phyloP scores from a whole-genome alignment of 2,113 vertebrate species.

The Oncorhynchus nerka region DNA sequence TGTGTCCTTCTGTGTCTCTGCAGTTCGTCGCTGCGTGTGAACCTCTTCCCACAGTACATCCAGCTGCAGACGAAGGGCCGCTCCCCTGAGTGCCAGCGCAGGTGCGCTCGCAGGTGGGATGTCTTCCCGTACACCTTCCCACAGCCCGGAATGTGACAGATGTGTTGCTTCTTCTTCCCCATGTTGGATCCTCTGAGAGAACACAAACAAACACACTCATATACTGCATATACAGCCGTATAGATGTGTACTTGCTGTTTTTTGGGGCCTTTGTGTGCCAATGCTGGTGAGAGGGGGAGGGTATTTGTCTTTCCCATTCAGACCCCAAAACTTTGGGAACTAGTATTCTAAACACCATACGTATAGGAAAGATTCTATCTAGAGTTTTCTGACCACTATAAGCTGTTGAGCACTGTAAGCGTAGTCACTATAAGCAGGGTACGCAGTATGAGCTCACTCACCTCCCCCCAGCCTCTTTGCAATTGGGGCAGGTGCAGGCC shows the following conservation, averaged over 20 bases:
- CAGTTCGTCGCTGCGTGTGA: conserved; percentile 97
- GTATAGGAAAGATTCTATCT: no score
- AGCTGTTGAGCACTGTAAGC: neutral
- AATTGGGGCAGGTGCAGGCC: conserved; percentile 98
- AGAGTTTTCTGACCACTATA: no score
- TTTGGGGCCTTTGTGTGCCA: no score
- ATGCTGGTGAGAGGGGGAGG: no score
- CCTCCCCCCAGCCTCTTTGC: conserved; percentile 97
- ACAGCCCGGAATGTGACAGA: conserved; percentile 97
- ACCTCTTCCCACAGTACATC: conserved; percentile 99
- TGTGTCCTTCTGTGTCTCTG: conserved; percentile 98
- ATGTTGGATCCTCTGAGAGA: conserved; percentile 86
- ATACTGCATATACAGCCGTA: neutral
- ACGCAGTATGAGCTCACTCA: conserved; percentile 58
- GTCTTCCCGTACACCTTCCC: conserved; percentile 99
- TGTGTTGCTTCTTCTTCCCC: conserved; percentile 98
- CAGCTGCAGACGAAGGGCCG: conserved; percentile 97
- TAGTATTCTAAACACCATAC: no score
- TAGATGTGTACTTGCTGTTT: neutral
- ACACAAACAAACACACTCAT: conserved; percentile 21
- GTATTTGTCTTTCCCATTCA: no score
- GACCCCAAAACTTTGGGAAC: no score
- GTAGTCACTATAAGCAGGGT: no score
- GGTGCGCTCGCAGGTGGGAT: conserved; percentile 96
- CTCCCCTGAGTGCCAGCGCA: conserved; percentile 98